Percentiles rank a stretch among this genome's conserved stretches.
These are phyloP conservation scores for Emydocephalus ijimae DNA, from an alignment of 2,113 vertebrate species.

Conservation along the genomic window DNA sequence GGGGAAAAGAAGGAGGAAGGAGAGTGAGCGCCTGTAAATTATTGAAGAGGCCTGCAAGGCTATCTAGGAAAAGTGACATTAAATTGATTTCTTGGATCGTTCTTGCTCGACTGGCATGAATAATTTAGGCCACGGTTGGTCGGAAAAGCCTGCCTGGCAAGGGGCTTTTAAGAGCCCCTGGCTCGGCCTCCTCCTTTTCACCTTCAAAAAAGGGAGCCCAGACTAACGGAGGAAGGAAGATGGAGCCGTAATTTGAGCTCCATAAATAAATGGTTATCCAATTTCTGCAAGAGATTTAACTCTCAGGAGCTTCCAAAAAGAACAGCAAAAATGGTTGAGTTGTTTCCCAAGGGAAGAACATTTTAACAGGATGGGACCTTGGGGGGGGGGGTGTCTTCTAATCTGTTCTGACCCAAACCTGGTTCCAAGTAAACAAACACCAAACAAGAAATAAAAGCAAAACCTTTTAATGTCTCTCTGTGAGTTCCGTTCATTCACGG, in stretches of 20 bases:
- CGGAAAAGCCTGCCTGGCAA: not conserved
- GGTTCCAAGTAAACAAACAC: no score
- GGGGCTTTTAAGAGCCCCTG: not conserved
- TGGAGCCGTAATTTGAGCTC: not conserved
- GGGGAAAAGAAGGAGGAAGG: not conserved
- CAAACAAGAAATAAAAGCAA: no score
- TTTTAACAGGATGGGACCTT: no score
- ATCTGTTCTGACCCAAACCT: no score
- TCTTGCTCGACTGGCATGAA: conserved; percentile 8
- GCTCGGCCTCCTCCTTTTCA: not conserved
- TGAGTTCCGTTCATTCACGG: no score
- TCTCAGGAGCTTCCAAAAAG: not conserved
- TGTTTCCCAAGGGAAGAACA: not conserved
- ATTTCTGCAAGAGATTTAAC: not conserved
- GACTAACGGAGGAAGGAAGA: not conserved
- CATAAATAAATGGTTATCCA: not conserved
- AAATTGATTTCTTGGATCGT: conserved; percentile 19
- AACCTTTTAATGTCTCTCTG: no score
- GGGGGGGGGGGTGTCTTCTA: no score
- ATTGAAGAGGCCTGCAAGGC: conserved; percentile 7
- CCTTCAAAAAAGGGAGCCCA: not conserved
- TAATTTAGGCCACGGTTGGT: not conserved
- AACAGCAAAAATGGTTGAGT: not conserved
- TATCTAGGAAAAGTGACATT: conserved; percentile 22
- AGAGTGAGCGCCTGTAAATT: not conserved